Percentiles rank a stretch among this genome's conserved stretches.
These are phyloP conservation scores for Pteropus alecto DNA, from an alignment of 2,113 vertebrate genomes.

Conservation along the genomic window DNA sequence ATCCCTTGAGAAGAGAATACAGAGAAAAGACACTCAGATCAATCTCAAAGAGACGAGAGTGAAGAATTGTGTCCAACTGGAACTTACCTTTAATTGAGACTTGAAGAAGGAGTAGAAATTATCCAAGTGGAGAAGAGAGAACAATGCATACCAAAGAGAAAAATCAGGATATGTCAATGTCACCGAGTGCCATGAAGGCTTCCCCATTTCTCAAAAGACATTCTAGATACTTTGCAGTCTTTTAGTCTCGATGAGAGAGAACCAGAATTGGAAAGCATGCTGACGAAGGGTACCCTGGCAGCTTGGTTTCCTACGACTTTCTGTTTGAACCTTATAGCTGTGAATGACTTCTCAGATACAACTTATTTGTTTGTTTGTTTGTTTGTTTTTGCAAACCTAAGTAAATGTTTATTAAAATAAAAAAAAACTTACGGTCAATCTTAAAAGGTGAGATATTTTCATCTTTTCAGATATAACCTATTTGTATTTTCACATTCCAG, in stretches of 20 bases:
- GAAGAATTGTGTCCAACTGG: neutral
- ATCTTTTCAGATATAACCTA: neutral
- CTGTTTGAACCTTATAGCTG: neutral
- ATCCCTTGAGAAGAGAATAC: neutral
- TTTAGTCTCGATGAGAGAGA: neutral
- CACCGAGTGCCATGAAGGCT: neutral
- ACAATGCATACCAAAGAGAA: neutral
- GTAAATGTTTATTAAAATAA: too few relatives aligned
- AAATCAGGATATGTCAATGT: neutral
- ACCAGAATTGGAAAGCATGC: neutral
- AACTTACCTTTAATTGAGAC: neutral
- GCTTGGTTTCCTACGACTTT: neutral
- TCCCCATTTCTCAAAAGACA: neutral
- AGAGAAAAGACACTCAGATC: neutral
- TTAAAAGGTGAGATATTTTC: too few relatives aligned
- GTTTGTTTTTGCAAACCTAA: too few relatives aligned
- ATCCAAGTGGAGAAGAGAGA: neutral
- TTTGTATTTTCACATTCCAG: neutral
- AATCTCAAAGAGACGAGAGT: neutral
- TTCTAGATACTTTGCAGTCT: neutral
- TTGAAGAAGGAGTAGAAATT: neutral
- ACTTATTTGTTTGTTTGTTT: too few relatives aligned
- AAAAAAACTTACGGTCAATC: too few relatives aligned
- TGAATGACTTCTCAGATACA: neutral
- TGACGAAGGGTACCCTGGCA: neutral